A percentile compares a stretch with the other conserved stretches of the same genome.
Evolutionary conservation across 1,140 invertebrate species (phyloP).

Genomic region (Macrobrachium nipponense): DNA sequence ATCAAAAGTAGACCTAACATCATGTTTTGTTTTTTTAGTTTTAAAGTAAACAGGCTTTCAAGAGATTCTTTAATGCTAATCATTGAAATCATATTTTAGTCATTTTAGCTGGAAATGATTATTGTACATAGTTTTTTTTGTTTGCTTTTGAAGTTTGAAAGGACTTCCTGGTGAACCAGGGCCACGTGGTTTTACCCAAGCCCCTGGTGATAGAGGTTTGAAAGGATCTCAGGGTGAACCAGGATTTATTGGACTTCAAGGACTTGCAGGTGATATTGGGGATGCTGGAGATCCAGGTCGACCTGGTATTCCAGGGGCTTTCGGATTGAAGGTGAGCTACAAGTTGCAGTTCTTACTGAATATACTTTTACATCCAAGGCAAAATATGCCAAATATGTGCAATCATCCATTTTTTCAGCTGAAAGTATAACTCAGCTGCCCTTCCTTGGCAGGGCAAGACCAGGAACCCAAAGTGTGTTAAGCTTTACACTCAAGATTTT

Average conservation of each 20-base stretch:
- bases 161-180: conserved; percentile 26
- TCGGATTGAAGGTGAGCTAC: conserved; percentile 29
- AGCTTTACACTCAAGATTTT: too few relatives aligned
- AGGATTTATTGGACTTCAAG: conserved; percentile 29
- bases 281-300: conserved; percentile 6
- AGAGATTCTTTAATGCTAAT: too few relatives aligned
- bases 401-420: too few relatives aligned
- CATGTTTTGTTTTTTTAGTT: too few relatives aligned
- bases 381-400: too few relatives aligned
- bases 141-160: conserved; percentile 10
- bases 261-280: conserved; percentile 5
- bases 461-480: too few relatives aligned
- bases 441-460: too few relatives aligned
- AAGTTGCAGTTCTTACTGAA: neutral
- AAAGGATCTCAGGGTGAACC: neutral
- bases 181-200: conserved; percentile 7
- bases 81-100: neutral
- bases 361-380: neutral
- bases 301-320: neutral
- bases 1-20: too few relatives aligned
- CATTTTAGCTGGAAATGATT: neutral
- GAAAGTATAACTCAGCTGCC: too few relatives aligned
- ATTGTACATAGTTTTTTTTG: neutral
- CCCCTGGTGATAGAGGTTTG: conserved; percentile 10
- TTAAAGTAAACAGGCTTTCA: too few relatives aligned